Evolutionary conservation across 2,113 vertebrate species (phyloP).

Genomic region (Pomatostomus ruficeps): DNA sequence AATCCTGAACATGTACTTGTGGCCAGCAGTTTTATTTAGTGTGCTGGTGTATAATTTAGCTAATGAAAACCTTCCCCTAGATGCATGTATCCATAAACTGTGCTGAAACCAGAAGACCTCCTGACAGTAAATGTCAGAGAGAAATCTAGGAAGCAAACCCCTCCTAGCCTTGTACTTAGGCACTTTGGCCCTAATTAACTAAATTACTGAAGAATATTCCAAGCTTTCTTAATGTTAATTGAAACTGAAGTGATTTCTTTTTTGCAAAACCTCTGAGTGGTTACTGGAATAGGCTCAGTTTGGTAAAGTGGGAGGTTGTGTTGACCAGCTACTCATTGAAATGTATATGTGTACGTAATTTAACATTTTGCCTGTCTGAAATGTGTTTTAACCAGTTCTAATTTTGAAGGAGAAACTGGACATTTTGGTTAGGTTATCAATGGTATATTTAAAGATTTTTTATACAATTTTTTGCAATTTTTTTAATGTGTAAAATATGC

Average conservation of each 20-base stretch:
- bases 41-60: not conserved
- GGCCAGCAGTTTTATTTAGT: not conserved
- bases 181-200: not conserved
- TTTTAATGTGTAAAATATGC: not conserved
- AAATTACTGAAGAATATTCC: not conserved
- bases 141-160: not conserved
- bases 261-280: not conserved
- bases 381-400: not conserved
- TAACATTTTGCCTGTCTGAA: not conserved
- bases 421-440: not conserved
- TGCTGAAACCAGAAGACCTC: not conserved
- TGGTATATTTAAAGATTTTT: not conserved
- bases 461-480: rapidly evolving
- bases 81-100: not conserved
- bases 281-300: not conserved
- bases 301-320: not conserved
- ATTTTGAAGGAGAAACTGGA: not conserved
- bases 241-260: not conserved
- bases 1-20: not conserved
- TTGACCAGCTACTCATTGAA: not conserved
- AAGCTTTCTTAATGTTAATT: not conserved
- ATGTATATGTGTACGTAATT: not conserved
- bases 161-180: not conserved
- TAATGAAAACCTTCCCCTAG: constrained; percentile 1
- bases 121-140: not conserved